Percentiles rank a stretch among this genome's conserved stretches.
These are phyloP conservation scores for Heliconius himera DNA, from an alignment of 1,140 invertebrate genomes.

Conservation along the genomic window DNA sequence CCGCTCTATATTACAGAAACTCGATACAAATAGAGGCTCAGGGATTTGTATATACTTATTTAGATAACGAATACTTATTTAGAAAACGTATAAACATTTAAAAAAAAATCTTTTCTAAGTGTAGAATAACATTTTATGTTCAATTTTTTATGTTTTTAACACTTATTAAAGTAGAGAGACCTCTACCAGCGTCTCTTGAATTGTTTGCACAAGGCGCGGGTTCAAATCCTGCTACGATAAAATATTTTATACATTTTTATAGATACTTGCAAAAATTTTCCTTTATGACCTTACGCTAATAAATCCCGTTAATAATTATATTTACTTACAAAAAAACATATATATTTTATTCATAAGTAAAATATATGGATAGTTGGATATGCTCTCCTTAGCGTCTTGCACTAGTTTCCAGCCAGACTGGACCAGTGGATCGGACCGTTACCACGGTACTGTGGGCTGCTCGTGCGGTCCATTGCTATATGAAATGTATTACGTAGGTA, in stretches of 20 bases:
- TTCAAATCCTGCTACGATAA: not conserved
- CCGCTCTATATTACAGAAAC: not conserved
- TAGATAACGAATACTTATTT: too few species aligned
- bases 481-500: constrained; percentile 5
- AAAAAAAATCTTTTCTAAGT: too few species aligned
- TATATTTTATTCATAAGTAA: not conserved
- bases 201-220: too few species aligned
- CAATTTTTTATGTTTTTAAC: too few species aligned
- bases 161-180: too few species aligned
- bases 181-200: too few species aligned
- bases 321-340: not conserved
- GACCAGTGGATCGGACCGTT: constrained; percentile 60
- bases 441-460: constrained; percentile 45
- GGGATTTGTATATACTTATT: too few species aligned
- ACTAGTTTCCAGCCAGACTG: constrained; percentile 35
- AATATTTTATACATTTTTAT: too few species aligned
- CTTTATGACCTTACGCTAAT: not conserved
- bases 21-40: not conserved
- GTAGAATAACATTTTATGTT: too few species aligned
- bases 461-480: constrained; percentile 26
- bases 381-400: constrained; percentile 3
- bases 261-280: too few species aligned
- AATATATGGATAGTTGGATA: not conserved
- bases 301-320: not conserved
- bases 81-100: too few species aligned